These are phyloP conservation scores for Byasa hedistus DNA, from an alignment of 2,888 invertebrate genomes.

Conservation along the genomic window DNA sequence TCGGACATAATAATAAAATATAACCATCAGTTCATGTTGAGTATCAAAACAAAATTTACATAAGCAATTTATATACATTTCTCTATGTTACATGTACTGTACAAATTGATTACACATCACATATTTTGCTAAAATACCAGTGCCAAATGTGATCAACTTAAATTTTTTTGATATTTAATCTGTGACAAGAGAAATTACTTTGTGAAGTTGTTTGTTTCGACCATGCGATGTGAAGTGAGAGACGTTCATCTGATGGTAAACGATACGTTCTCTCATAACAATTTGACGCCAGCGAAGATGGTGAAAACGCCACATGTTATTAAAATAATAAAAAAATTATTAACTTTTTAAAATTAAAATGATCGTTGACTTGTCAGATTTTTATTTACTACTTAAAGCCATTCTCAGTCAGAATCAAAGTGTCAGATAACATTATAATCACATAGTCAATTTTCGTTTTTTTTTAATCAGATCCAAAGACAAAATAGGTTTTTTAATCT, in stretches of 20 bases:
- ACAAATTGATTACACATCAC: slow-evolving; percentile 33
- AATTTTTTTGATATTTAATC: not conserved
- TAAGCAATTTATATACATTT: slow-evolving; percentile 55
- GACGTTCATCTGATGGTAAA: no score
- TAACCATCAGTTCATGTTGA: slow-evolving; percentile 78
- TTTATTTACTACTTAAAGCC: slow-evolving; percentile 24
- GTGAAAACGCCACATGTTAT: no score
- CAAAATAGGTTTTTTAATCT: not conserved
- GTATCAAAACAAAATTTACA: slow-evolving; percentile 75
- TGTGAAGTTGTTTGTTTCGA: not conserved
- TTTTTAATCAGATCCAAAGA: not conserved
- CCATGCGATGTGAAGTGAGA: no score
- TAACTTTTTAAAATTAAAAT: not conserved
- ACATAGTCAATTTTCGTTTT: not conserved
- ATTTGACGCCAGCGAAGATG: no score
- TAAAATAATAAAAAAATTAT: not conserved
- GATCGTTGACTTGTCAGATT: not conserved
- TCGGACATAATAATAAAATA: slow-evolving; percentile 67
- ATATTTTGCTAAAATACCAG: slow-evolving; percentile 7
- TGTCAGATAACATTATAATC: not conserved
- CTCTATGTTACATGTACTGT: slow-evolving; percentile 19
- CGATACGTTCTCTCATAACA: no score
- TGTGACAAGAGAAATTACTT: not conserved
- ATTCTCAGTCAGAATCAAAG: slow-evolving; percentile 18
- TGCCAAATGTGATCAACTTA: not conserved